Evolutionary conservation across 1,140 invertebrate genomes (phyloP).

Genomic region (Arctopsyche grandis): DNA sequence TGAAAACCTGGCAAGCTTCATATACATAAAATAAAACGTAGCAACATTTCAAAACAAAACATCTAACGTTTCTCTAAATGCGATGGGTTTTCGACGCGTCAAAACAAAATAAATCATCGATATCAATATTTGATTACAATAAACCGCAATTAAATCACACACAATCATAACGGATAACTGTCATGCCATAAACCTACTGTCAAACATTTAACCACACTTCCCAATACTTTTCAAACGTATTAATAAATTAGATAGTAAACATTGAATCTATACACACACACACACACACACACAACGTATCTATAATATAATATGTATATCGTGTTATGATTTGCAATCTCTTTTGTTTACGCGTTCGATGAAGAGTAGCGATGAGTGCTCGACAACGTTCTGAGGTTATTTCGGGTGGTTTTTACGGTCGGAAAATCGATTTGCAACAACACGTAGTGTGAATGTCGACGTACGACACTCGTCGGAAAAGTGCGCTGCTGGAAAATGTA

Average conservation of each 20-base stretch:
- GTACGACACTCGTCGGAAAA: not conserved
- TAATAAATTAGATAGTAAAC: conserved; percentile 10
- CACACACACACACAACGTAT: not conserved
- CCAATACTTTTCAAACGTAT: not conserved
- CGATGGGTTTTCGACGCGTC: too few species aligned
- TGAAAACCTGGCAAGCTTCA: conserved; percentile 19
- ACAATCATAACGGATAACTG: too few species aligned
- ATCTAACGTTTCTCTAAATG: not conserved
- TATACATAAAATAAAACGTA: conserved; percentile 3
- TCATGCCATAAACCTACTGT: too few species aligned
- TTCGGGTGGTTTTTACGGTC: not conserved
- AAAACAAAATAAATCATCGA: not conserved
- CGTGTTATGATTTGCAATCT: conserved; percentile 2
- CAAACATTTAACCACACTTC: too few species aligned
- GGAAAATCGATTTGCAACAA: conserved; percentile 6
- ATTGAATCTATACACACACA: not conserved
- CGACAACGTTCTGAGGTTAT: conserved; percentile 20
- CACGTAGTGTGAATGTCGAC: not conserved
- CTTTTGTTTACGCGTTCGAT: conserved; percentile 1
- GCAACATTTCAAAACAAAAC: conserved; percentile 27
- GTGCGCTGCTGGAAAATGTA: not conserved
- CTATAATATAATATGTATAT: not conserved
- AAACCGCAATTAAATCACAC: too few species aligned
- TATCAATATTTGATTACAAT: not conserved
- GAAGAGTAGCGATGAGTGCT: conserved; percentile 13